Evolutionary conservation across 1,140 invertebrate genomes (phyloP), one percentile per base, ranked within the genome.

Genomic region (Nilaparvata lugens): DNA sequence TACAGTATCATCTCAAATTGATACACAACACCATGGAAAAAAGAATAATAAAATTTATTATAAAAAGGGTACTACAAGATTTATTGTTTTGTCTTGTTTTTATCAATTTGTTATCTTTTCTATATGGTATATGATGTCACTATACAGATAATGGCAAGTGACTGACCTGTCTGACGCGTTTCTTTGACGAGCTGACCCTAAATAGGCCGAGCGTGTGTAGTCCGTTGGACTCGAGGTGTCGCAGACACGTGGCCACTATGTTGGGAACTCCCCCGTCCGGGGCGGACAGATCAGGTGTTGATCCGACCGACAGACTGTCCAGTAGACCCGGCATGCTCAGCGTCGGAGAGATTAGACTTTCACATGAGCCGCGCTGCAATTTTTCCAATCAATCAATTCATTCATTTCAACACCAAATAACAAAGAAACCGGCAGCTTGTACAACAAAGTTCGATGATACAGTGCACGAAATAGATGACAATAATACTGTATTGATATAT

Each of bases 121-220:
- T n/a, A n/a, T n/a, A n/a, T n/a, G 9, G 14, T 54, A 23, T 24
- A 35, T 56, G 7, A n/a, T 56, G 31, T 42, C 16, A 4, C 19
- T 52, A 13, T 40, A 24, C 19, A 48, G 23, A 35, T 40, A 18
- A 35, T 9, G 9, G 31, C 7, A 11, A 35, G 31, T 1, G 7
- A 65, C 71, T 73, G 72, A 94, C 91, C 84, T 95, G 90, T 76
- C 91, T 80, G 31, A 93, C 87, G 73, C 92, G 79, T 72, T 94
- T 95, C 72, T 93, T 93, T 0, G 91, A 93, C 42, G 88, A 86
- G 52, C 89, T 91, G 23, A 96, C 91, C 62, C 93, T 79, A 76
- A 96, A 96, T 48, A 95, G 84, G 1, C 93, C 93, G 9, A 93
- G 77, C 14, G 88, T 92, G 61, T 85, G 80, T 7, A 96, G 78